These are phyloP conservation scores for Glaucidium brasilianum DNA, from an alignment of 2,113 vertebrate species.

Conservation along the genomic window DNA sequence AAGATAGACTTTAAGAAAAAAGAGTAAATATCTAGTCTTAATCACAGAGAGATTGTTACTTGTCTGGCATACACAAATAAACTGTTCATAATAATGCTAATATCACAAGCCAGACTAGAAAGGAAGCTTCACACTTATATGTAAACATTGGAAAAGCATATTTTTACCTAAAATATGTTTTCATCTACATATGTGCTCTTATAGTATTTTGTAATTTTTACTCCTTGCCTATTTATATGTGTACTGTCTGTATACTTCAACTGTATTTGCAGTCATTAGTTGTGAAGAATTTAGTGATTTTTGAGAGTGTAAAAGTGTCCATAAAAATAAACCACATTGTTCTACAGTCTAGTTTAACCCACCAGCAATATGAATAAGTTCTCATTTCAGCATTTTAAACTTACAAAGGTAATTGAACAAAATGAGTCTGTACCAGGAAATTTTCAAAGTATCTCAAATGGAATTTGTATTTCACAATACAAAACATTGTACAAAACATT, in stretches of 20 bases:
- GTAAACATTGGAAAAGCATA: not conserved
- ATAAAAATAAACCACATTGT: not conserved
- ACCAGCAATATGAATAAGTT: not conserved
- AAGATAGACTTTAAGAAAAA: not conserved
- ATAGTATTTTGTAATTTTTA: not conserved
- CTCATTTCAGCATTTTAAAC: slow-evolving; percentile 14
- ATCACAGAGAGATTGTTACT: not conserved
- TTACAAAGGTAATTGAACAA: not conserved
- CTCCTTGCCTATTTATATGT: not conserved
- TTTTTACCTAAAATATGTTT: not conserved
- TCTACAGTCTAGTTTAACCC: not conserved
- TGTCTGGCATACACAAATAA: not conserved
- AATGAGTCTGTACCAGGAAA: not conserved
- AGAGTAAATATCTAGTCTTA: not conserved
- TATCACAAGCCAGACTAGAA: slow-evolving; percentile 1
- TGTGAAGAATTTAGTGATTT: not conserved
- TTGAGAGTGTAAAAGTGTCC: not conserved
- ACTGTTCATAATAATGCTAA: not conserved
- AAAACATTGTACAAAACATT: slow-evolving; percentile 2
- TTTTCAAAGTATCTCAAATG: slow-evolving; percentile 12
- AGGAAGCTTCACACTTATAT: not conserved
- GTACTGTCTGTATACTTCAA: not conserved
- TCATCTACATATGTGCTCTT: not conserved
- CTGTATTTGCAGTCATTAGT: not conserved
- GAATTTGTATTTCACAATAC: slow-evolving; percentile 31